Evolutionary conservation across 2,888 invertebrate species (phyloP).

Genomic region (Rhogogaster chlorosoma): DNA sequence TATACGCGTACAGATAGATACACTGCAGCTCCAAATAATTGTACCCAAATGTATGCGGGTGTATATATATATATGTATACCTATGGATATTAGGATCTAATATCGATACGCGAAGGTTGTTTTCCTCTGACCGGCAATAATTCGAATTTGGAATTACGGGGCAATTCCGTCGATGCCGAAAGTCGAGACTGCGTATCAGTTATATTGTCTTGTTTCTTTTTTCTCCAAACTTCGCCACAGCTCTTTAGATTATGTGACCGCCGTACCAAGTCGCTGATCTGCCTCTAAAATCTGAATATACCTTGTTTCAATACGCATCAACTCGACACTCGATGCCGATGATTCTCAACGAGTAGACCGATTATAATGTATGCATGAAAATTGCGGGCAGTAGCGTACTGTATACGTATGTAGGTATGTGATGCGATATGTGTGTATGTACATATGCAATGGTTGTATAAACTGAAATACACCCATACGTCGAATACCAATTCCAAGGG

Average conservation of each 20-base stretch:
- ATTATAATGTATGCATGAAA: neutral
- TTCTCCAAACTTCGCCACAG: neutral
- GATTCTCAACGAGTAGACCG: neutral
- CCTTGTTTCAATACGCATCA: neutral
- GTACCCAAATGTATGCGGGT: neutral
- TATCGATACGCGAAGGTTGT: neutral
- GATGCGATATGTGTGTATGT: neutral
- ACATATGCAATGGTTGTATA: neutral
- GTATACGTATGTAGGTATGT: neutral
- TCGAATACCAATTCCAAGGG: neutral
- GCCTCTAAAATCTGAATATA: neutral
- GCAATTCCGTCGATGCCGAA: neutral
- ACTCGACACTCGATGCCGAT: neutral
- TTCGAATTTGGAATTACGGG: neutral
- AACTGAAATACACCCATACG: neutral
- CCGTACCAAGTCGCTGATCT: neutral
- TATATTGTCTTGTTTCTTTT: neutral
- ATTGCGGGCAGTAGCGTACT: neutral
- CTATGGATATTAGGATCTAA: neutral
- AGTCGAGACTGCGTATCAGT: neutral
- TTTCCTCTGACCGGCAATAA: neutral
- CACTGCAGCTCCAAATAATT: neutral
- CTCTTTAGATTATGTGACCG: neutral
- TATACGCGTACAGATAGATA: neutral
- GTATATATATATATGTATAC: neutral